These are phyloP conservation scores for Schlechtendalia chinensis DNA, from an alignment of 1,140 invertebrate species.

Conservation along the genomic window DNA sequence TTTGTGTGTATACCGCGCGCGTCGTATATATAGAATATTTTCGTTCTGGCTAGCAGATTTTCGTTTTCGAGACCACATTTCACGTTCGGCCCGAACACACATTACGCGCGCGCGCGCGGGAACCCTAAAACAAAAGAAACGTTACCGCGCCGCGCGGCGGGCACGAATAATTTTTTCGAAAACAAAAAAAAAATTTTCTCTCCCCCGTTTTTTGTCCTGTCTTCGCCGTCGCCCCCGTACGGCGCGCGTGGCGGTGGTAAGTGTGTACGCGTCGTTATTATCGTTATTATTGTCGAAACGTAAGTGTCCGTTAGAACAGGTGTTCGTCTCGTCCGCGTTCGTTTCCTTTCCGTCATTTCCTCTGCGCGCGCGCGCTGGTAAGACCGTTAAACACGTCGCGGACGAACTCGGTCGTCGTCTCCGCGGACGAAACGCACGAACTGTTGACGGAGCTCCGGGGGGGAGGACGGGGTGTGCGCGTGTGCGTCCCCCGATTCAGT, in stretches of 20 bases:
- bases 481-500: too few species aligned
- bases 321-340: constrained; percentile 31
- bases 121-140: too few species aligned
- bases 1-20: too few species aligned
- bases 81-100: background rate
- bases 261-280: background rate
- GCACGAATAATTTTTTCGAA: too few species aligned
- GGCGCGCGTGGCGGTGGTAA: background rate
- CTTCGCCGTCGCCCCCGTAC: background rate
- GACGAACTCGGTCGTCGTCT: too few species aligned
- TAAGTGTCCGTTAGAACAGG: constrained; percentile 45
- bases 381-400: too few species aligned
- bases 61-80: background rate
- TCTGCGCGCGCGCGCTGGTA: background rate
- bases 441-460: too few species aligned
- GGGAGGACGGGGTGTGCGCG: too few species aligned
- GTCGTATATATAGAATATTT: too few species aligned
- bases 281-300: background rate
- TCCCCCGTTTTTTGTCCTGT: background rate
- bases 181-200: too few species aligned
- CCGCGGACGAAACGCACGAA: too few species aligned
- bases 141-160: too few species aligned
- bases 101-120: background rate
- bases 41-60: background rate
- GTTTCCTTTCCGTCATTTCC: constrained; percentile 47